Evolutionary conservation across 2,888 invertebrate species (phyloP).

Genomic region (Dryomyza anilis): DNA sequence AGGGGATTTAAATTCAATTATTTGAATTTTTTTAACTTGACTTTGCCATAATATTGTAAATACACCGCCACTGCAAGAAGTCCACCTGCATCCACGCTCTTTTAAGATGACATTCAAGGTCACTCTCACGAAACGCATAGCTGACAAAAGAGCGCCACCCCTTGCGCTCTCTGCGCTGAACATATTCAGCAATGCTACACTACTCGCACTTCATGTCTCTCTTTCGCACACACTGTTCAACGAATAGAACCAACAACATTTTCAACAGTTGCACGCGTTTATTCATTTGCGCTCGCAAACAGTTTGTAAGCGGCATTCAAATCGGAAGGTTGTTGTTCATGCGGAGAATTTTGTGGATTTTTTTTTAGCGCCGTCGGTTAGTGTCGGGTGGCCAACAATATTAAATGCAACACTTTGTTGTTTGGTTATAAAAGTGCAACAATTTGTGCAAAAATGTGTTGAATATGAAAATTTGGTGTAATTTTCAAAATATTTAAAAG

Average conservation of each 20-base stretch:
- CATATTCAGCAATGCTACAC: background rate
- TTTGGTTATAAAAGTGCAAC: too few relatives aligned
- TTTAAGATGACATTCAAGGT: background rate
- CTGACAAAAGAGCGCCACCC: background rate
- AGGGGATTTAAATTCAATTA: too few relatives aligned
- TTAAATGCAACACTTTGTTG: too few relatives aligned
- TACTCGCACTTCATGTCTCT: background rate
- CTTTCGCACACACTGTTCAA: background rate
- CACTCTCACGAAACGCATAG: background rate
- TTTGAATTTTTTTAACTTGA: too few relatives aligned
- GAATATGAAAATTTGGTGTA: too few relatives aligned
- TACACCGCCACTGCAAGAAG: background rate
- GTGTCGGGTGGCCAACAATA: background rate
- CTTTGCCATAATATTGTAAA: too few relatives aligned
- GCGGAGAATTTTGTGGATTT: background rate
- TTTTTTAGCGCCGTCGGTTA: background rate
- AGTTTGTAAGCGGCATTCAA: slow-evolving; percentile 22
- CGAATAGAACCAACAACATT: background rate
- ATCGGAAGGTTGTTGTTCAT: background rate
- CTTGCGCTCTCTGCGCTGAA: background rate
- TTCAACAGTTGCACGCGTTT: slow-evolving; percentile 3
- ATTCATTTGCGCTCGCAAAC: background rate
- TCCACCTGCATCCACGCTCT: background rate
- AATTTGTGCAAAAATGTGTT: too few relatives aligned
- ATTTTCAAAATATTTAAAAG: too few relatives aligned